Conservation (phyloP, 2,888 invertebrate genomes). For the Pristionchus exspectatus region DNA sequence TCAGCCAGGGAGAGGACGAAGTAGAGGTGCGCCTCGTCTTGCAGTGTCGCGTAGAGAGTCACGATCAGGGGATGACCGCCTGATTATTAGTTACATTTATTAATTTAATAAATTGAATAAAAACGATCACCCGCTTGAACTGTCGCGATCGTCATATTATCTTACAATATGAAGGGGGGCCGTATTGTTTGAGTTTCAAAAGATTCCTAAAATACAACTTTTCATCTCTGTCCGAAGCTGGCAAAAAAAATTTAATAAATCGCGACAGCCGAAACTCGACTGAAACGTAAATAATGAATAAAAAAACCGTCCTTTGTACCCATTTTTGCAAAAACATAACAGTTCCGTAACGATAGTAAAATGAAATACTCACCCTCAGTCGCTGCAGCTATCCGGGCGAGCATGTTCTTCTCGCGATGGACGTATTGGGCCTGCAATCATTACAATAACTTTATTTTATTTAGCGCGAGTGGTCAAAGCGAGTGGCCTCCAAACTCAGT, state of each 20-base stretch:
- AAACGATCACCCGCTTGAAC: no score
- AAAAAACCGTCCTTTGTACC: no score
- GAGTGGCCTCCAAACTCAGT: no score
- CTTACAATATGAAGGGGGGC: no score
- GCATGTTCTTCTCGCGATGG: slow-evolving; percentile 65
- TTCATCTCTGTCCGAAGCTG: not conserved
- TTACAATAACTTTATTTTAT: no score
- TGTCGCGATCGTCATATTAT: no score
- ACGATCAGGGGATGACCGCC: slow-evolving; percentile 88
- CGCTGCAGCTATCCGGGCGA: slow-evolving; percentile 86
- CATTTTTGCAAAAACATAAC: no score
- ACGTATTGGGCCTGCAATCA: slow-evolving; percentile 59
- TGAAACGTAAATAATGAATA: no score
- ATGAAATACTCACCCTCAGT: slow-evolving; percentile 87
- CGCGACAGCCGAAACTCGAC: no score
- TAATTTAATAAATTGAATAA: no score
- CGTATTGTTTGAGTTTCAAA: slow-evolving; percentile 83
- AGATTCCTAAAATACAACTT: not conserved
- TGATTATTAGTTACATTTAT: slow-evolving; percentile 72
- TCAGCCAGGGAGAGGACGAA: slow-evolving; percentile 88
- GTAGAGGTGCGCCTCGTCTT: slow-evolving; percentile 92
- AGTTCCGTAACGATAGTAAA: not conserved
- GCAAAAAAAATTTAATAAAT: no score
- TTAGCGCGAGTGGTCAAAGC: no score
- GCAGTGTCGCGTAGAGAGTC: slow-evolving; percentile 95